Evolutionary conservation across 2,113 vertebrate species (phyloP).

Genomic region (Rhizomys pruinosus): DNA sequence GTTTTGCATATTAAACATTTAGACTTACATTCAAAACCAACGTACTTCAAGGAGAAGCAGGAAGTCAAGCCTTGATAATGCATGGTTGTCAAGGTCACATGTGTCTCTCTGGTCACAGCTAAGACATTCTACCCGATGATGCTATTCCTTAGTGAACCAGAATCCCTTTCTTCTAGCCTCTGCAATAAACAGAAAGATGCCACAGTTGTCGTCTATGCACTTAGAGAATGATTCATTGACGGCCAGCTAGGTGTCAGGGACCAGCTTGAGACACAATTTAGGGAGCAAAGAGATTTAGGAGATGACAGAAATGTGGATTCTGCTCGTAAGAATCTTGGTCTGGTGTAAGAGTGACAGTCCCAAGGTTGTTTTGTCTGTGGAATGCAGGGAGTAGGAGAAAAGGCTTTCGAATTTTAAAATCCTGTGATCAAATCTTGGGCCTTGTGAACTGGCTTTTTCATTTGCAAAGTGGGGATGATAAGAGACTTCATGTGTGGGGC

Average conservation of each 20-base stretch:
- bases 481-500: neutral
- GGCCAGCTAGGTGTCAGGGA: neutral
- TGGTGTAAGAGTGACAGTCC: neutral
- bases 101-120: neutral
- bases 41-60: neutral
- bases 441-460: neutral
- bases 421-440: neutral
- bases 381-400: neutral
- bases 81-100: neutral
- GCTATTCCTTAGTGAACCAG: neutral
- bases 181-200: neutral
- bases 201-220: neutral
- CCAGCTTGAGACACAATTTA: neutral
- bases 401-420: neutral
- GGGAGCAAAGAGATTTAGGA: neutral
- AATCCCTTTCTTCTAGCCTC: neutral
- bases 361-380: neutral
- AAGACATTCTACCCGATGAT: neutral
- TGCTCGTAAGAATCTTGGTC: neutral
- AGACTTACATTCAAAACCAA: neutral
- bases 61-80: neutral
- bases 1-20: neutral
- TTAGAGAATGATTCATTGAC: neutral
- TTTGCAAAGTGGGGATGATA: neutral
- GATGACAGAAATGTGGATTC: neutral